A percentile compares a stretch with the other conserved stretches of the same genome.
These are phyloP conservation scores for Portunus trituberculatus DNA, from an alignment of 1,140 invertebrate species.

Conservation along the genomic window DNA sequence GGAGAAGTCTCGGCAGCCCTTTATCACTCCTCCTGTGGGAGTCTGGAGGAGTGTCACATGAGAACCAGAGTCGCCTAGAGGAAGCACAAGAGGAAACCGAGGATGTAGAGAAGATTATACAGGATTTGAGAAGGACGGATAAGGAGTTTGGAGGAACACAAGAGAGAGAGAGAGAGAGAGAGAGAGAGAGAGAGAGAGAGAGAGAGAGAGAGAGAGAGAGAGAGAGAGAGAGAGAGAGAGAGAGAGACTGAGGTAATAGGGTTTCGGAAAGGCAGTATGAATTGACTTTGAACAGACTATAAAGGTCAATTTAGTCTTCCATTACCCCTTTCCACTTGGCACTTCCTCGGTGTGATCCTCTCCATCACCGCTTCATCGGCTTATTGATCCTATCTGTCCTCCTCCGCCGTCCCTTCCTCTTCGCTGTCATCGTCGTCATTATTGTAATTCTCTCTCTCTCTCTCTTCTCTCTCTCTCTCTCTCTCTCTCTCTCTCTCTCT, in stretches of 20 bases:
- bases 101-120: neutral
- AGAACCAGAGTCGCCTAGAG: neutral
- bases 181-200: neutral
- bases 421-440: neutral
- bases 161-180: neutral
- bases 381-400: neutral
- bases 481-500: slow-evolving; percentile 49
- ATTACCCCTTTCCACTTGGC: neutral
- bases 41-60: neutral
- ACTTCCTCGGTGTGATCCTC: neutral
- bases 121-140: neutral
- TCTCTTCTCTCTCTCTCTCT: slow-evolving; percentile 37
- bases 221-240: neutral
- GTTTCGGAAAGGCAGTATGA: neutral
- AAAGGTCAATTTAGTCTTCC: neutral
- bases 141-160: neutral
- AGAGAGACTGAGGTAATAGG: neutral
- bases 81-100: neutral
- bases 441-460: neutral
- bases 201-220: slow-evolving; percentile 4
- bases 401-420: neutral
- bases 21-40: neutral
- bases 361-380: neutral
- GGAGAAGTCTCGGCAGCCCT: neutral
- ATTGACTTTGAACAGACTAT: neutral